phyloP scores from a whole-genome alignment of 2,888 invertebrate species.

The Aproaerema taeniolella region DNA sequence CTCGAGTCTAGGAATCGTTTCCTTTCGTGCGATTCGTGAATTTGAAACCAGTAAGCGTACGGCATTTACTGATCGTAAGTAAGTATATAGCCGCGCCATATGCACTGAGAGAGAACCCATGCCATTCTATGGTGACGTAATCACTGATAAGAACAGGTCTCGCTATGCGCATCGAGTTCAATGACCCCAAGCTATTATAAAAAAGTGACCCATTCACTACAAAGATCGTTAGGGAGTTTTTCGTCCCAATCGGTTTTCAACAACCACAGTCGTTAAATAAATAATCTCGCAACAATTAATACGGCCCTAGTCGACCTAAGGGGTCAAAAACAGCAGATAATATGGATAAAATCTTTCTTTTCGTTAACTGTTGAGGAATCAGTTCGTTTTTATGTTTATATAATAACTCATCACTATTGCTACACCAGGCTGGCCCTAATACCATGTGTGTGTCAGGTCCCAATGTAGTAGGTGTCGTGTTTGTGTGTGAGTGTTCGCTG shows the following conservation, averaged over 20 bases:
- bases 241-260: conserved; percentile 14
- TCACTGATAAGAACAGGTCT: conserved; percentile 5
- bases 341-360: conserved; percentile 13
- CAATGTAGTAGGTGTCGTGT: background rate
- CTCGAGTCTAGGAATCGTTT: conserved; percentile 12
- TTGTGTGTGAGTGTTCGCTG: background rate
- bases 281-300: conserved; percentile 10
- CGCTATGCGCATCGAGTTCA: conserved; percentile 7
- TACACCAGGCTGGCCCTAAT: conserved; percentile 14
- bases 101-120: conserved; percentile 10
- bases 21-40: conserved; percentile 10
- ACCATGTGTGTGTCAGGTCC: conserved; percentile 12
- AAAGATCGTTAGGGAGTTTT: conserved; percentile 1
- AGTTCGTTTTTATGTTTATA: background rate
- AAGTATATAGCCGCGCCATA: conserved; percentile 14
- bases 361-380: conserved; percentile 6
- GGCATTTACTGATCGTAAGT: conserved; percentile 8
- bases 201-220: conserved; percentile 12
- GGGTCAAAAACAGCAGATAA: conserved; percentile 15
- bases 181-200: conserved; percentile 1
- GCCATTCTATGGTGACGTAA: conserved; percentile 4
- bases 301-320: conserved; percentile 13
- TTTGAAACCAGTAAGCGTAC: conserved; percentile 12
- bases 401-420: conserved; percentile 3
- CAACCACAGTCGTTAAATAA: conserved; percentile 5